phyloP scores from a whole-genome alignment of 2,113 vertebrate genomes.

The Actenoides lindsayi region DNA sequence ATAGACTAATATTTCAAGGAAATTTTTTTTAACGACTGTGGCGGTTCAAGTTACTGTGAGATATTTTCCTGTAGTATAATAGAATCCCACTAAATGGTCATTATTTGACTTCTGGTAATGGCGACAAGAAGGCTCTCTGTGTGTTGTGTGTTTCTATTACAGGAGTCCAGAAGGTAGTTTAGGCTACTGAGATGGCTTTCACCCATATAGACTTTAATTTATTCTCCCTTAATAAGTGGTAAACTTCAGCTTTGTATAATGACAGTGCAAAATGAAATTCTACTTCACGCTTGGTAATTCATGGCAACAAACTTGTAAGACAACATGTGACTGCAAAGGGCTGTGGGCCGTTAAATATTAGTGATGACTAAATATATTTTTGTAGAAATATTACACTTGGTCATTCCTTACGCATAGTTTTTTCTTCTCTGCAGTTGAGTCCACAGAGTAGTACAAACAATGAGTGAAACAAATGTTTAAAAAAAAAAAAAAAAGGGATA shows the following conservation, averaged over 20 bases:
- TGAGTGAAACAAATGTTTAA: neutral
- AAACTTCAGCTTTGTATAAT: neutral
- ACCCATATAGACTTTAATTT: neutral
- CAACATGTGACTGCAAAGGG: neutral
- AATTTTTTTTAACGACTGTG: neutral
- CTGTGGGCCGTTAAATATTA: neutral
- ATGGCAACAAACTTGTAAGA: neutral
- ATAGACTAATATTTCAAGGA: constrained; percentile 29
- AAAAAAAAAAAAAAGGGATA: neutral
- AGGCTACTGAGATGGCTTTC: neutral
- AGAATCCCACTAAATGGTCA: neutral
- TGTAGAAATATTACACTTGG: neutral
- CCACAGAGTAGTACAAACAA: neutral
- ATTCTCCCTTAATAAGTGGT: neutral
- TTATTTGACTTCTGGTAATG: constrained; percentile 10
- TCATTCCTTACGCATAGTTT: neutral
- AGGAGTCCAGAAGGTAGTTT: neutral
- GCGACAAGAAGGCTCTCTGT: neutral
- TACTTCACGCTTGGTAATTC: neutral
- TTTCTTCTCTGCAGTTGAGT: neutral
- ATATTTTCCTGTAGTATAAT: constrained; percentile 22
- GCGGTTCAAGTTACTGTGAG: neutral
- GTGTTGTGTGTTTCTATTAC: neutral
- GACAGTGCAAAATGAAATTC: neutral
- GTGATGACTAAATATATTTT: neutral